Evolutionary conservation across 2,888 invertebrate species (phyloP).

Genomic region (Xestia c-nigrum): DNA sequence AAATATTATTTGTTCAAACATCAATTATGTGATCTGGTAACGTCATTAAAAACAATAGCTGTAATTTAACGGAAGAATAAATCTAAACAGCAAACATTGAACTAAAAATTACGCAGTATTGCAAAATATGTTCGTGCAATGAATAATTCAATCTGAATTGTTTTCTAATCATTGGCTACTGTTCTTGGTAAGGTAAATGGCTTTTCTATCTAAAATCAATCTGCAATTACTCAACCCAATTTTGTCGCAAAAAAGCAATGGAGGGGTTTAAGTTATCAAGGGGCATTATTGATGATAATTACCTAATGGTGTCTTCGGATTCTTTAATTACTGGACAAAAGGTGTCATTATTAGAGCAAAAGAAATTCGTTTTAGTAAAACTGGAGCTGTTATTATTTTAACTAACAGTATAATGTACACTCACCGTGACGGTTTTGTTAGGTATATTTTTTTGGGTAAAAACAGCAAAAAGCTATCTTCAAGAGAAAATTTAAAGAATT

Average conservation of each 20-base stretch:
- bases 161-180: conserved; percentile 62
- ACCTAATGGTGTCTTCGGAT: conserved; percentile 37
- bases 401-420: conserved; percentile 12
- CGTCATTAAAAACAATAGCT: conserved; percentile 54
- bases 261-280: conserved; percentile 18
- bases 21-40: conserved; percentile 23
- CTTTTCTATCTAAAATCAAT: conserved; percentile 46
- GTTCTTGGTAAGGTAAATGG: conserved; percentile 45
- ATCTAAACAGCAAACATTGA: conserved; percentile 47
- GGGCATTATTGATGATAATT: conserved; percentile 34
- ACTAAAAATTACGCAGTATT: conserved; percentile 60
- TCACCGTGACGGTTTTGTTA: not conserved
- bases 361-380: conserved; percentile 37
- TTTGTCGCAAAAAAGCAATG: conserved; percentile 32
- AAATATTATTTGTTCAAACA: conserved; percentile 32
- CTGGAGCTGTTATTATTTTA: conserved; percentile 30
- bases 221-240: conserved; percentile 24
- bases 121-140: conserved; percentile 65
- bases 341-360: conserved; percentile 28
- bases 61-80: conserved; percentile 66
- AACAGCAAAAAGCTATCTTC: not conserved
- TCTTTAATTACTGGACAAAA: conserved; percentile 44
- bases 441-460: not conserved
- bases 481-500: not conserved
- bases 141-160: conserved; percentile 67